Evolutionary conservation across 2,113 vertebrate species (phyloP).

Genomic region (Scatophagus argus): DNA sequence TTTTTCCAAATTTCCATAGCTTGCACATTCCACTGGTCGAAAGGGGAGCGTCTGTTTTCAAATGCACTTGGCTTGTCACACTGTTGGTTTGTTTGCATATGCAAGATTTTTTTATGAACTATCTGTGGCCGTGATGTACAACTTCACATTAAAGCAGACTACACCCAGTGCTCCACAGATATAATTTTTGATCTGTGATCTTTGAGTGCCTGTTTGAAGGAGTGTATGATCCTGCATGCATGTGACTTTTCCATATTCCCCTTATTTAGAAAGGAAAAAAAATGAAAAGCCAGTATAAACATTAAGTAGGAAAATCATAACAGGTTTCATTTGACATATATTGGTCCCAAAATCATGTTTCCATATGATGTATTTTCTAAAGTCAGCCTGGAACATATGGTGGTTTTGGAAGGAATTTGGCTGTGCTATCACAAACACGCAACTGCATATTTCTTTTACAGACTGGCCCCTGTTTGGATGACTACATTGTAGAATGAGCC

Average conservation of each 20-base stretch:
- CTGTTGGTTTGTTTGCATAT: slow-evolving; percentile 50
- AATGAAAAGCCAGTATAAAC: slow-evolving; percentile 32
- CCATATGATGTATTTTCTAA: slow-evolving; percentile 35
- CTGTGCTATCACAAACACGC: slow-evolving; percentile 49
- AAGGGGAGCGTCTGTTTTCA: slow-evolving; percentile 58
- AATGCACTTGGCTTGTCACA: slow-evolving; percentile 36
- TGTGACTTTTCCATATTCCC: slow-evolving; percentile 16
- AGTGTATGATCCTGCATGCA: not conserved
- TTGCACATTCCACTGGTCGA: slow-evolving; percentile 69
- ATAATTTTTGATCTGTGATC: not conserved
- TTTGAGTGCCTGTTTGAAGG: not conserved
- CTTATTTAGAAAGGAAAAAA: not conserved
- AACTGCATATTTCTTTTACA: slow-evolving; percentile 58
- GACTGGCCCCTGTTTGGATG: slow-evolving; percentile 53
- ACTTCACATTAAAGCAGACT: slow-evolving; percentile 11
- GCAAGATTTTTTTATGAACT: slow-evolving; percentile 20
- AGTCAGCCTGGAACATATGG: slow-evolving; percentile 39
- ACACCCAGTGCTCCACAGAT: not conserved
- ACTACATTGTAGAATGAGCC: slow-evolving; percentile 45
- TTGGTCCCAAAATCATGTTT: slow-evolving; percentile 44
- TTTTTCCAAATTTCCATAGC: slow-evolving; percentile 70
- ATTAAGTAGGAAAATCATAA: slow-evolving; percentile 14
- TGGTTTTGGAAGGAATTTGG: slow-evolving; percentile 68
- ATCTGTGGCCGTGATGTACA: slow-evolving; percentile 34
- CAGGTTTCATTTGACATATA: slow-evolving; percentile 26